phyloP scores from a whole-genome alignment of 2,113 vertebrate species.

The Syngnathus floridae region DNA sequence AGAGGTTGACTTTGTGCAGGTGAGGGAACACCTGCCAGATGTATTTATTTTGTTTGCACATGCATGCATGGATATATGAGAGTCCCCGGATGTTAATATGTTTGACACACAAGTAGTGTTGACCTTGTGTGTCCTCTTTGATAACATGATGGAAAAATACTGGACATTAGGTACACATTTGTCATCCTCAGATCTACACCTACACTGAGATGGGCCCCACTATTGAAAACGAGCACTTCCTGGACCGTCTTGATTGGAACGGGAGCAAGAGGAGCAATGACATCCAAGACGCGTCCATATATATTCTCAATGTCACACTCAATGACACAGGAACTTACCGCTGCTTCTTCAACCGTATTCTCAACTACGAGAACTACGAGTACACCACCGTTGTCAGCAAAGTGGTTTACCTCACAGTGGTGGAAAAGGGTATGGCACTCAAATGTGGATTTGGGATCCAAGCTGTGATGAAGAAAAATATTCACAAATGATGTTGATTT shows the following conservation, averaged over 20 bases:
- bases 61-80: not conserved
- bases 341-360: conserved; percentile 78
- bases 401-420: conserved; percentile 75
- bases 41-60: not conserved
- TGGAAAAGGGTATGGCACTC: conserved; percentile 73
- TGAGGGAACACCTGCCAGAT: conserved; percentile 40
- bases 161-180: not conserved
- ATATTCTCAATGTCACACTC: conserved; percentile 79
- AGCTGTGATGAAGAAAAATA: not conserved
- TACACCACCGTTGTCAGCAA: conserved; percentile 69
- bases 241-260: conserved; percentile 75
- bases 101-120: not conserved
- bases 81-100: not conserved
- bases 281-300: conserved; percentile 83
- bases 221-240: conserved; percentile 66
- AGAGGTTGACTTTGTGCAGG: conserved; percentile 61
- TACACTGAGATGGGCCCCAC: conserved; percentile 54
- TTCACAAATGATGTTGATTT: not conserved
- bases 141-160: not conserved
- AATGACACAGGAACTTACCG: conserved; percentile 78
- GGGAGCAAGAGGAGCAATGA: conserved; percentile 77
- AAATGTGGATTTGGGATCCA: not conserved
- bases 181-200: conserved; percentile 70
- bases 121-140: conserved; percentile 23
- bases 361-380: conserved; percentile 68